Evolutionary conservation across 2,888 invertebrate genomes (phyloP).

Genomic region (Herminia tarsipennalis): DNA sequence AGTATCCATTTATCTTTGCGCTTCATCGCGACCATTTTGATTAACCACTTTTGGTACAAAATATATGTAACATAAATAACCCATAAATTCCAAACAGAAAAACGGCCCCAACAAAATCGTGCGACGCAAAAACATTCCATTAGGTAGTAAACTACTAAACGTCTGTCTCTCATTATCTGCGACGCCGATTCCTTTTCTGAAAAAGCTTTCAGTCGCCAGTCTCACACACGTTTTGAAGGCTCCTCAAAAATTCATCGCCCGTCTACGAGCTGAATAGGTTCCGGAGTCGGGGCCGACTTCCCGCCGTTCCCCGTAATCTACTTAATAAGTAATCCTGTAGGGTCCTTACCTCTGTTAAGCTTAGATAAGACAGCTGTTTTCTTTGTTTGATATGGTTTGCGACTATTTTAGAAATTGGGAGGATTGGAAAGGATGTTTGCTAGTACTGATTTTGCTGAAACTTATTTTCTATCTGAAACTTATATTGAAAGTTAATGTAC

Average conservation of each 20-base stretch:
- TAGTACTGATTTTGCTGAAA: too few relatives aligned
- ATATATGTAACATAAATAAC: too few relatives aligned
- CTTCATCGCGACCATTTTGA: too few relatives aligned
- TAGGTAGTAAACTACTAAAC: conserved; percentile 27
- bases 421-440: conserved; percentile 1
- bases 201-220: conserved; percentile 65
- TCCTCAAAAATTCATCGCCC: conserved; percentile 85
- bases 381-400: conserved; percentile 26
- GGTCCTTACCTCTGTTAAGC: conserved; percentile 49
- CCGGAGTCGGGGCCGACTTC: conserved; percentile 60
- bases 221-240: conserved; percentile 72
- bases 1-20: too few relatives aligned
- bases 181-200: conserved; percentile 71
- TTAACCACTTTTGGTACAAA: too few relatives aligned
- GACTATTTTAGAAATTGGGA: conserved; percentile 9
- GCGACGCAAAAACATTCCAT: conserved; percentile 38
- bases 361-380: conserved; percentile 48
- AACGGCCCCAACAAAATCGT: conserved; percentile 24
- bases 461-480: too few relatives aligned
- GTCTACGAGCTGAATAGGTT: conserved; percentile 77
- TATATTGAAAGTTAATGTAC: too few relatives aligned
- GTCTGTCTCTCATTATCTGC: conserved; percentile 66
- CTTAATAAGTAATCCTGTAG: conserved; percentile 77
- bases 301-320: conserved; percentile 66
- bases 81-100: conserved; percentile 29